Evolutionary conservation across 2,888 invertebrate species (phyloP), one percentile per base, ranked within the genome.

Genomic region (Tuberolachnus salignus): DNA sequence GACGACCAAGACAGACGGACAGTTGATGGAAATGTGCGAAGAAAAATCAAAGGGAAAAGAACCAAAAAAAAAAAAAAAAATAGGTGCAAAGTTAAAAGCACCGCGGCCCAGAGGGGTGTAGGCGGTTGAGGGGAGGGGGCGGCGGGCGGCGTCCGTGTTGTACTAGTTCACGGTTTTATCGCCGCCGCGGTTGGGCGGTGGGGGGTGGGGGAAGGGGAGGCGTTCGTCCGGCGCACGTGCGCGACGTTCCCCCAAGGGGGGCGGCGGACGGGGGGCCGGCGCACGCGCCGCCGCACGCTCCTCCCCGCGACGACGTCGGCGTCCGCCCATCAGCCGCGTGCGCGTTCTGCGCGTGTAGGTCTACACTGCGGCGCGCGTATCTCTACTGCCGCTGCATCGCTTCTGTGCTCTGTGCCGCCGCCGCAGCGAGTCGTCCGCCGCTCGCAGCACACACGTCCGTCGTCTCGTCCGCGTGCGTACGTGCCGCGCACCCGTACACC

Each of bases 301-400:
- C 72, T 72, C 72, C 72, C 71, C 51, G n/a, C n/a, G 59, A 19
- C 34, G 49, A 19, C 61, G 72, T 19, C 42, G 42, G 34, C 42
- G 61, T 72, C 72, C 72, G 72, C 72, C 72, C 72, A 72, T 53
- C 49, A 34, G 49, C 46, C 61, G 49, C 51, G 69, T 49, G 64
- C 74, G 26, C 55, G 64, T 23, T 11, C 55, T 14, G 14, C 44
- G 53, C 63, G 42, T 51, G 61, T 34, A 4, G 34, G 34, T 34
- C 34, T 34, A 34, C 34, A 34, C 34, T 26, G 53, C 42, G 69
- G 14, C 57, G 34, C 46, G 49, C 42, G 70, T 46, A 49, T 46
- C 59, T n/a, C 46, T 1, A 1, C 2, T 10, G 16, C 49, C 3
- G 2, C 2, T 10, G 16, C 49, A 49, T 26, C 57, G 57, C 44